Evolutionary conservation across 2,113 vertebrate genomes (phyloP), one percentile per base, ranked within the genome.

Genomic region (Pristiophorus japonicus): DNA sequence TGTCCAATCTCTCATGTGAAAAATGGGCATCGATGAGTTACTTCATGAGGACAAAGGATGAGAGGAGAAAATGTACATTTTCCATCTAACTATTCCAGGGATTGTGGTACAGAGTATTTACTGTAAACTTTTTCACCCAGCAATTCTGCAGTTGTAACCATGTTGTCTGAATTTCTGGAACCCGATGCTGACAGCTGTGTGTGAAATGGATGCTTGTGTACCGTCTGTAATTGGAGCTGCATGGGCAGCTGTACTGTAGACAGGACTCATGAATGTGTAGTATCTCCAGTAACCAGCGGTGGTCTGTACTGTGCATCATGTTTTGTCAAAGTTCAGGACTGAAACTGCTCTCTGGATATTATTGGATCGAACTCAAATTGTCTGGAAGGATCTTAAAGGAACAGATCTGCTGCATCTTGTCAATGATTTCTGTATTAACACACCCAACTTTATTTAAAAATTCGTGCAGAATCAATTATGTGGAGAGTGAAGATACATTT

Each of bases 171-270:
- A 67, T 66, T 94, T 94, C 42, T 70, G n/a, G 42, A 94, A 66
- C 38, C 45, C n/a, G 2, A 1, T 65, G 30, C n/a, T 70, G 93
- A 94, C 93, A 94, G 93, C 93, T 94, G 93, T 70, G 55, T 59
- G 93, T 94, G 93, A 70, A 94, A 94, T 70, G 93, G 65, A 70
- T 70, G 93, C 27, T 70, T 47, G 10, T 51, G 38, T 47, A 20
- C 45, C 22, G 63, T 14, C 62, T 94, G 93, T 73, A 94, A 94
- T 70, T 70, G 93, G 93, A 94, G 65, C 27, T 51, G 38, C 5
- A 2, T 12, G 66, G 66, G 14, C 93, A 94, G 93, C 93, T 94
- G 93, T 51, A 73, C 65, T 34, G 63, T 67, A 70, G 42, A 51
- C 70, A 42, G 91, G 45, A 70, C 42, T 70, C 38, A 0, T 67